A percentile compares a stretch with the other conserved stretches of the same genome.
These are phyloP conservation scores for Trinectes maculatus DNA, from an alignment of 2,113 vertebrate genomes.

Conservation along the genomic window DNA sequence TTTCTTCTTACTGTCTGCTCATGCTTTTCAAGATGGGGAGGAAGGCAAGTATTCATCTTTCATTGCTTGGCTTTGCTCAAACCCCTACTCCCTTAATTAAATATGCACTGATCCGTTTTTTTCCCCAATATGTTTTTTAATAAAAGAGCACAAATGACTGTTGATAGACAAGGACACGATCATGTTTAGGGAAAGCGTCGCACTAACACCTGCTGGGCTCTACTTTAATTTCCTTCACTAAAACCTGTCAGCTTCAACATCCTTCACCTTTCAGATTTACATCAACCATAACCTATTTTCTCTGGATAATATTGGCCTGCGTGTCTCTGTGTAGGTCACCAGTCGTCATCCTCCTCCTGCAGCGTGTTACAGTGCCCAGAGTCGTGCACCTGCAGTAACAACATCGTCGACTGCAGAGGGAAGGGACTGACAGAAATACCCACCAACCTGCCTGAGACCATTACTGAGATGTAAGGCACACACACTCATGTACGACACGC, in stretches of 20 bases:
- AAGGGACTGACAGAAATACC: slow-evolving; percentile 96
- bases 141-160: neutral
- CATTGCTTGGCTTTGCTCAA: slow-evolving; percentile 25
- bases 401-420: slow-evolving; percentile 97
- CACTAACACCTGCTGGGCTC: neutral
- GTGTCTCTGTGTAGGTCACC: slow-evolving; percentile 85
- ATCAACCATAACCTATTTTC: slow-evolving; percentile 21
- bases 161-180: slow-evolving; percentile 17
- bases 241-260: slow-evolving; percentile 1
- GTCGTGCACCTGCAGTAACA: slow-evolving; percentile 97
- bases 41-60: slow-evolving; percentile 90
- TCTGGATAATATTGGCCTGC: slow-evolving; percentile 27
- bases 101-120: neutral
- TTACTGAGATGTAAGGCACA: slow-evolving; percentile 93
- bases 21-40: slow-evolving; percentile 88
- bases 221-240: slow-evolving; percentile 15
- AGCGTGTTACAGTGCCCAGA: slow-evolving; percentile 95
- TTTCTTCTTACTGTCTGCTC: slow-evolving; percentile 78
- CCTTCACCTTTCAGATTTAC: slow-evolving; percentile 6
- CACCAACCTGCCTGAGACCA: slow-evolving; percentile 96
- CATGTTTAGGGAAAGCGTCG: neutral
- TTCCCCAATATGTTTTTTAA: neutral
- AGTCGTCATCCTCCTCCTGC: slow-evolving; percentile 90
- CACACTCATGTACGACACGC: neutral
- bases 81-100: neutral